phyloP scores from a whole-genome alignment of 2,888 invertebrate species.

The Julus scanicus region DNA sequence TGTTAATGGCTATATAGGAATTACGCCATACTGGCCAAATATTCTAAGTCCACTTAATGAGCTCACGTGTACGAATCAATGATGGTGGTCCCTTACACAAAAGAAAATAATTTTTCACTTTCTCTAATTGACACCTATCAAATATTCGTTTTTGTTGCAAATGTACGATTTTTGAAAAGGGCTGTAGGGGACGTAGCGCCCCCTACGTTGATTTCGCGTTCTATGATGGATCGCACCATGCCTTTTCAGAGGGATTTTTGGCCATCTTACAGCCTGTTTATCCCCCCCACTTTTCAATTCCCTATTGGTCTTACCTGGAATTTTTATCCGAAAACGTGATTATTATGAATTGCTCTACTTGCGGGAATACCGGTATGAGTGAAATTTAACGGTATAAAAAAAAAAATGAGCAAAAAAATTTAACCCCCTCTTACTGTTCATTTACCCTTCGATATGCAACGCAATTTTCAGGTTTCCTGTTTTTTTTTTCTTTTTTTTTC shows the following conservation, averaged over 20 bases:
- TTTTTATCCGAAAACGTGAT: background rate
- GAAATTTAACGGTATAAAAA: background rate
- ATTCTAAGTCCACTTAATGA: background rate
- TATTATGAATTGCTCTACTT: background rate
- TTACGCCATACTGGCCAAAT: background rate
- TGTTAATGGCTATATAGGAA: background rate
- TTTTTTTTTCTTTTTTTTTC: background rate
- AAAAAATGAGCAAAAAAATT: background rate
- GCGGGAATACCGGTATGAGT: slow-evolving; percentile 34
- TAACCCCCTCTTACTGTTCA: slow-evolving; percentile 40
- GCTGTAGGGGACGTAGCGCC: background rate
- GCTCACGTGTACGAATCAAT: background rate
- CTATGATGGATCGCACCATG: background rate
- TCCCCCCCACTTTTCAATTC: slow-evolving; percentile 20
- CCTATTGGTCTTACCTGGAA: background rate
- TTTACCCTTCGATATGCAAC: background rate
- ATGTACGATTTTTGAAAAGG: background rate
- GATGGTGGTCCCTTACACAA: background rate
- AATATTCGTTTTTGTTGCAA: slow-evolving; percentile 2
- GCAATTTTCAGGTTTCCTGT: slow-evolving; percentile 15
- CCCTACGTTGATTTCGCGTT: background rate
- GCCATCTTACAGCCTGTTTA: slow-evolving; percentile 14
- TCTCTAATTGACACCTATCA: slow-evolving; percentile 2
- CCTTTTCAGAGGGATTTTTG: background rate
- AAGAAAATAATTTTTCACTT: background rate